Base-by-base conservation (phyloP, 2,888 invertebrate genomes). In the Nomada flava region DNA sequence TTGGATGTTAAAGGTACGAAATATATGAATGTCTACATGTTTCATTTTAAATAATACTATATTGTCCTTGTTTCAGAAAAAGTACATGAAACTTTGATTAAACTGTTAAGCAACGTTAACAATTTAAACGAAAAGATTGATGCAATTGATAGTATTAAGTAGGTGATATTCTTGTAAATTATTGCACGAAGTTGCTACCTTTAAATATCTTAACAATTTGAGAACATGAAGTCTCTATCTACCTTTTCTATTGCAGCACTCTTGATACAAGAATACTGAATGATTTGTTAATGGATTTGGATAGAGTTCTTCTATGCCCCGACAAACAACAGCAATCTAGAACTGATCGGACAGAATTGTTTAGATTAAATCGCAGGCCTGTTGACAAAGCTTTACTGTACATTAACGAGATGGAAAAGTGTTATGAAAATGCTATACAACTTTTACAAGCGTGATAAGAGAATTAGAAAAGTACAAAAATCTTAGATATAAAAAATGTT, bases 191-290 rank as follows among this genome's bases (percentile, higher is more conserved):
- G 47, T 68, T 47, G 4, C 1, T 11, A 9, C 42, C 26, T 73
- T 52, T 75, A 55, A 20, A 69, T 36, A 57, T 23, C 62, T 53
- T 0, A 29, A 50, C 4, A 55, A 53, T 26, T 53, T 10, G 10
- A n/a, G 59, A 69, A 55, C 26, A 44, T 13, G 7, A 55, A 70
- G 26, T 26, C 59, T 67, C 23, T 68, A 72, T 79, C 59, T n/a
- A 36, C 9, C 36, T 42, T 15, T 23, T 84, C 18, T 63, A 29
- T 80, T 87, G 9, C 76, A 93, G 93, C 60, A 78, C 86, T 3
- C 79, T 93, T 44, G 79, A 86, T 26, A 87, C 90, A 64, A 90
- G 93, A 70, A 92, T 92, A 80, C 85, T 89, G 50, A 93, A 93
- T 65, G 93, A 93, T 81, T 70, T 91, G 47, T 59, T 91, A 29